Percentiles rank a stretch among this genome's conserved stretches.
Conservation (phyloP, 2,113 vertebrate species). For the Suricata suricatta region DNA sequence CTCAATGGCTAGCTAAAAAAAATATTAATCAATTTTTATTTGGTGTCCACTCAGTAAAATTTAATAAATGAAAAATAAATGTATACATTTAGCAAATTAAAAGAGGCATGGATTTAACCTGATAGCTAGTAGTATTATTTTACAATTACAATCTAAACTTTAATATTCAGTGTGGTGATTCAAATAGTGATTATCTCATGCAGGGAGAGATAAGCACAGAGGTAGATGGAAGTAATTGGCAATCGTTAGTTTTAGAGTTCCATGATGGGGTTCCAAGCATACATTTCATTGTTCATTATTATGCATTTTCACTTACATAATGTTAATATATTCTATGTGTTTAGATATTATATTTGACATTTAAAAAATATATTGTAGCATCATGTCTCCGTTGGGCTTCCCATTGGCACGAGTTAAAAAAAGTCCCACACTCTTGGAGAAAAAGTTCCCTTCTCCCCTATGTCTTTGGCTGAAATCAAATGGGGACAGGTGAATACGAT, state of each 20-base stretch:
- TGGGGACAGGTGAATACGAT: neutral
- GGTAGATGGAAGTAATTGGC: neutral
- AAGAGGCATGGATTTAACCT: neutral
- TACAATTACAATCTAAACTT: neutral
- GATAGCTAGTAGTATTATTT: slow-evolving; percentile 1
- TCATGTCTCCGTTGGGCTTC: neutral
- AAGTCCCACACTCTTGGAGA: neutral
- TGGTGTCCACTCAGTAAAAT: neutral
- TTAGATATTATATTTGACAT: neutral
- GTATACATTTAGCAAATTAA: neutral
- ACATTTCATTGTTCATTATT: neutral
- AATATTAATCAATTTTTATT: neutral
- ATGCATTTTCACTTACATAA: neutral
- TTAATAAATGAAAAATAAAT: neutral
- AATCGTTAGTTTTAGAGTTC: neutral
- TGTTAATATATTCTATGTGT: neutral
- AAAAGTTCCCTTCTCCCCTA: neutral
- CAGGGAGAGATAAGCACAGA: too few species aligned
- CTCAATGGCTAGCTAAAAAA: slow-evolving; percentile 24
- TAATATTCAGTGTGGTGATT: neutral
- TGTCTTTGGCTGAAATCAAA: neutral
- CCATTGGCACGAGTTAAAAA: neutral
- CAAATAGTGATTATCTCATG: neutral
- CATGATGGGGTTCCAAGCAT: neutral
- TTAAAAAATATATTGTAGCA: neutral